phyloP scores from a whole-genome alignment of 2,797 vertebrate genomes.

The Halcyon leucocephala region DNA sequence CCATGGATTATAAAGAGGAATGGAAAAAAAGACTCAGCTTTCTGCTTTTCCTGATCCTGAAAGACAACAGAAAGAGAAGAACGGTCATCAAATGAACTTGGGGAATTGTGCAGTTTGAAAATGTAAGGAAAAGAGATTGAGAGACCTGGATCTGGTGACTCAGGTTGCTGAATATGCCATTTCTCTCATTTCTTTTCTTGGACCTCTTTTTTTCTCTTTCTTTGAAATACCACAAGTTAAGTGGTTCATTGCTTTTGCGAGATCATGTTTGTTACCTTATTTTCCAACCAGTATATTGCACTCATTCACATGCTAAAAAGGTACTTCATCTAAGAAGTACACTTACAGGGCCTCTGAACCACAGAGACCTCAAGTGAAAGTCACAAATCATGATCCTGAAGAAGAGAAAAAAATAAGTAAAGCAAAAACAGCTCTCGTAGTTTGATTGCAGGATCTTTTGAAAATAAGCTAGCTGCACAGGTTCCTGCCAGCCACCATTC shows the following conservation, averaged over 20 bases:
- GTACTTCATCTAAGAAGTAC: not conserved
- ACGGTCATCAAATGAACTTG: not conserved
- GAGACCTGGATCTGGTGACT: not conserved
- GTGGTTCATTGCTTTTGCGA: not conserved
- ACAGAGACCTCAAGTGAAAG: slow-evolving; percentile 87
- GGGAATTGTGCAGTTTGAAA: not conserved
- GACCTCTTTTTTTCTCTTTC: not conserved
- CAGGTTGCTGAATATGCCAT: not conserved
- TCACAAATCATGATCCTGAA: slow-evolving; percentile 85
- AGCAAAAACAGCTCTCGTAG: slow-evolving; percentile 88
- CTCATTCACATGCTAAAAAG: not conserved
- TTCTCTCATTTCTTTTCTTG: not conserved
- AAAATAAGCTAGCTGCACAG: slow-evolving; percentile 82
- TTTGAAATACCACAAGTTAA: not conserved
- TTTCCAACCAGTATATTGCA: not conserved
- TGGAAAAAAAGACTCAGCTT: not conserved
- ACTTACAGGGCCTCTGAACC: slow-evolving; percentile 83
- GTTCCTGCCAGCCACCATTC: slow-evolving; percentile 81
- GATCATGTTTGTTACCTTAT: not conserved
- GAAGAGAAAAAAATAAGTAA: slow-evolving; percentile 85
- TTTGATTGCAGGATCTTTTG: slow-evolving; percentile 87
- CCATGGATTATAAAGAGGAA: not conserved
- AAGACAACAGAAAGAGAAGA: not conserved
- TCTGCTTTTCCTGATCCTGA: not conserved
- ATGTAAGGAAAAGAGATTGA: not conserved